These are phyloP conservation scores for Nylanderia fulva DNA, from an alignment of 1,140 invertebrate genomes.

Conservation along the genomic window DNA sequence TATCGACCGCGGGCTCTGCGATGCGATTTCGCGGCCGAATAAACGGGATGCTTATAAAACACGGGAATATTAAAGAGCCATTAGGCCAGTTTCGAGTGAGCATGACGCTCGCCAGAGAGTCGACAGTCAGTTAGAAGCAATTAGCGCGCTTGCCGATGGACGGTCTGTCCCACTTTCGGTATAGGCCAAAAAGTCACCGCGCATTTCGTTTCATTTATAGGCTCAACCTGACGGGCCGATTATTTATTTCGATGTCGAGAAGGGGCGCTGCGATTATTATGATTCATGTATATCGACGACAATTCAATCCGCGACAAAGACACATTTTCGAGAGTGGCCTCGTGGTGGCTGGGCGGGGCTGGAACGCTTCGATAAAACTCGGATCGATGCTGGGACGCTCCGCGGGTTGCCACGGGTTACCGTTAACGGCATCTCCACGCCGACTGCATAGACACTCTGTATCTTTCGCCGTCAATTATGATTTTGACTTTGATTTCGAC, in stretches of 20 bases:
- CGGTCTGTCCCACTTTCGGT: constrained; percentile 12
- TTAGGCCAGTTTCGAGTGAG: constrained; percentile 46
- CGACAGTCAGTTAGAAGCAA: constrained; percentile 44
- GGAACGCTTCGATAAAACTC: constrained; percentile 83
- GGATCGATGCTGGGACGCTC: constrained; percentile 85
- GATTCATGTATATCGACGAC: constrained; percentile 32
- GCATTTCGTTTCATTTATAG: background rate
- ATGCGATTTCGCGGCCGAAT: constrained; percentile 41
- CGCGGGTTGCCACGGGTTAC: constrained; percentile 84
- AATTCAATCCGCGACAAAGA: constrained; percentile 61
- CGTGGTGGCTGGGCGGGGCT: constrained; percentile 81
- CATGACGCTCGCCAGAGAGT: constrained; percentile 3
- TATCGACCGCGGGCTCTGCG: constrained; percentile 21
- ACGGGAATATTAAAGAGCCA: constrained; percentile 45
- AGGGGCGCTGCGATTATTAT: constrained; percentile 10
- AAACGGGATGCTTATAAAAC: constrained; percentile 47
- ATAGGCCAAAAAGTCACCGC: constrained; percentile 20
- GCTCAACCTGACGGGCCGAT: background rate
- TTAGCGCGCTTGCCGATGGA: constrained; percentile 6
- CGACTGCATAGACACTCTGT: constrained; percentile 40
- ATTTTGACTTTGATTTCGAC: constrained; percentile 68
- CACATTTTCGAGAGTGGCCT: constrained; percentile 62
- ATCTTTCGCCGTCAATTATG: constrained; percentile 68
- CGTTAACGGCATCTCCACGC: constrained; percentile 84
- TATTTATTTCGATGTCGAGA: background rate